phyloP scores from a whole-genome alignment of 1,140 invertebrate genomes.

The Popillia japonica region DNA sequence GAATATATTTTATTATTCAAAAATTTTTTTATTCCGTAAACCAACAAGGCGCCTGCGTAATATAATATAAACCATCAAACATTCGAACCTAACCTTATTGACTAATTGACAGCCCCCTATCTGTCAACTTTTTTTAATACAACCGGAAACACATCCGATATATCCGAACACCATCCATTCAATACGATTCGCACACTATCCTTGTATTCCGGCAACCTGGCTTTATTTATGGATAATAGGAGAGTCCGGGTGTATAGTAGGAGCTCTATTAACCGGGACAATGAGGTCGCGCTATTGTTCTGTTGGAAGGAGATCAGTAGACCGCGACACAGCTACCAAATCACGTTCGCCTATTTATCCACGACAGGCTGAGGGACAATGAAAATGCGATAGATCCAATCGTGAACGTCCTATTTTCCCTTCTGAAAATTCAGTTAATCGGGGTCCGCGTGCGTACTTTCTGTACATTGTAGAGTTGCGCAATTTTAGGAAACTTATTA shows the following conservation, averaged over 20 bases:
- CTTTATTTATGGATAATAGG: constrained; percentile 9
- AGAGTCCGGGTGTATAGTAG: not conserved
- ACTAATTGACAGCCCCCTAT: no score
- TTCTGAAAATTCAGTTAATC: not conserved
- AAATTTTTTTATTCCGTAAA: no score
- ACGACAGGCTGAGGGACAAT: not conserved
- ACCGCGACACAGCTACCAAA: constrained; percentile 8
- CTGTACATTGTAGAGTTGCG: no score
- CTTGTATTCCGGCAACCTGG: not conserved
- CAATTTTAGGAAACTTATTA: no score
- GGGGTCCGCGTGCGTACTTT: not conserved
- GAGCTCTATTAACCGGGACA: not conserved
- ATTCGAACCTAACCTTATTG: no score
- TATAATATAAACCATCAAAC: no score
- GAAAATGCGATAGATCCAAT: not conserved
- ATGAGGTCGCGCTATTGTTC: not conserved
- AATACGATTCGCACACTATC: not conserved
- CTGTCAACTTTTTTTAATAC: no score
- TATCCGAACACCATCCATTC: not conserved
- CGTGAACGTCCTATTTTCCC: not conserved
- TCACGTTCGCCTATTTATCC: not conserved
- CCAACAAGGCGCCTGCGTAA: no score
- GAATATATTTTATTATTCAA: no score
- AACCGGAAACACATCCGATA: not conserved
- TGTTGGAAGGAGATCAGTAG: not conserved